Percentiles rank a stretch among this genome's conserved stretches.
phyloP scores from a whole-genome alignment of 2,888 invertebrate species.

The Sminthurides aquaticus region DNA sequence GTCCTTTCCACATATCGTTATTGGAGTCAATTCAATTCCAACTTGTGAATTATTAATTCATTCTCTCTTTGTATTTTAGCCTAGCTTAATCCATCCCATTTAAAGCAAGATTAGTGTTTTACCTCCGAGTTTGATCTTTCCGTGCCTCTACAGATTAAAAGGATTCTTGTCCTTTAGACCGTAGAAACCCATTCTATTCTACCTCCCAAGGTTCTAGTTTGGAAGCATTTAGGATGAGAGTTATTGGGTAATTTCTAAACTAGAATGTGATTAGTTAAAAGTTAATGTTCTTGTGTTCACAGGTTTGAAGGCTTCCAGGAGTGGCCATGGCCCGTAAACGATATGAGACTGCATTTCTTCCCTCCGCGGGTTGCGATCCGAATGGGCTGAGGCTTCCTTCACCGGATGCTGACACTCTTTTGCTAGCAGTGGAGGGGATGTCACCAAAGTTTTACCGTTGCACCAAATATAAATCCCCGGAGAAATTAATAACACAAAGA shows the following conservation, averaged over 20 bases:
- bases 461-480: neutral
- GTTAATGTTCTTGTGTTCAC: neutral
- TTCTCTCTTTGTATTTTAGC: too few relatives aligned
- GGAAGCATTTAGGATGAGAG: too few relatives aligned
- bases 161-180: too few relatives aligned
- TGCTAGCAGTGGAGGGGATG: constrained; percentile 36
- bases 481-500: neutral
- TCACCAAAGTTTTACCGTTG: constrained; percentile 13
- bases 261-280: constrained; percentile 1
- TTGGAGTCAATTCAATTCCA: neutral
- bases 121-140: too few relatives aligned
- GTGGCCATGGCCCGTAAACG: constrained; percentile 41
- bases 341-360: constrained; percentile 43
- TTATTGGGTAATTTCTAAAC: too few relatives aligned
- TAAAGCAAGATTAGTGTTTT: too few relatives aligned
- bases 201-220: too few relatives aligned
- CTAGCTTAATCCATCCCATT: neutral
- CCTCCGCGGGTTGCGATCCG: constrained; percentile 26
- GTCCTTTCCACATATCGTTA: neutral
- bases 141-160: too few relatives aligned
- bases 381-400: constrained; percentile 9
- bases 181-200: too few relatives aligned
- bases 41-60: neutral
- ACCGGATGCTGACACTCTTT: constrained; percentile 39
- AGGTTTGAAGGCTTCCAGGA: neutral